Percentiles rank a stretch among this genome's conserved stretches.
Evolutionary conservation across 2,797 vertebrate species (phyloP).

Genomic region (Oreortyx pictus): DNA sequence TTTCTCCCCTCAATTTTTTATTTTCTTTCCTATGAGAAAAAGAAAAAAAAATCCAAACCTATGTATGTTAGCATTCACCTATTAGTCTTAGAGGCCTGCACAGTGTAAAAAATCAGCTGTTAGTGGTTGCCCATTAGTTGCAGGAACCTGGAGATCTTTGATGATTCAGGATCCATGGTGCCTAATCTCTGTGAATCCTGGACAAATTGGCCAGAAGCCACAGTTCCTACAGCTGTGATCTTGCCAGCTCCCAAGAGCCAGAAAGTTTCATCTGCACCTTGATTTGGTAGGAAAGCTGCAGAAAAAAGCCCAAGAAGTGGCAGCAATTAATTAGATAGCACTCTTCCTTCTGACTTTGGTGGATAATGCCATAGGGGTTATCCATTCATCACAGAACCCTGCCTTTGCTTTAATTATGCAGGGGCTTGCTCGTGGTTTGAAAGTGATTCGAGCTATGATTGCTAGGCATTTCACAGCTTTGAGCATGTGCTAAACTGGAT

Average conservation of each 20-base stretch:
- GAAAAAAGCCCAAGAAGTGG: background rate
- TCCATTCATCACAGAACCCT: background rate
- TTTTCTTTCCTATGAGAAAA: background rate
- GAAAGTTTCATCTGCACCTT: background rate
- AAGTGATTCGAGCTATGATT: background rate
- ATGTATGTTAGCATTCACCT: background rate
- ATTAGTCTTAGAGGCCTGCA: background rate
- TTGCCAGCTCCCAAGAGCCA: constrained; percentile 2
- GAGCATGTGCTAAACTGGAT: background rate
- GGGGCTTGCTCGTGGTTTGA: background rate
- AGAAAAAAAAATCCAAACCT: background rate
- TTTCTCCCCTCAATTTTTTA: background rate
- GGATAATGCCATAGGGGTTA: background rate
- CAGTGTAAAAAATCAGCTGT: background rate
- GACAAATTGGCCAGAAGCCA: constrained; percentile 15
- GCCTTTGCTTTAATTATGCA: background rate
- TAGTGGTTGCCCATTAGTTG: background rate
- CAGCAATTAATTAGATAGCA: background rate
- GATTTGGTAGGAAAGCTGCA: background rate
- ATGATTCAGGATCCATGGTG: background rate
- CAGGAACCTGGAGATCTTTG: background rate
- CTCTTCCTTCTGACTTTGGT: background rate
- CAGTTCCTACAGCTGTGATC: background rate
- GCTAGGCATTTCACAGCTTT: background rate
- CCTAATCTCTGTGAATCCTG: constrained; percentile 12